These are phyloP conservation scores for Plumapathes pennacea DNA, from an alignment of 92 coral and sea anemone genomes.

Conservation along the genomic window DNA sequence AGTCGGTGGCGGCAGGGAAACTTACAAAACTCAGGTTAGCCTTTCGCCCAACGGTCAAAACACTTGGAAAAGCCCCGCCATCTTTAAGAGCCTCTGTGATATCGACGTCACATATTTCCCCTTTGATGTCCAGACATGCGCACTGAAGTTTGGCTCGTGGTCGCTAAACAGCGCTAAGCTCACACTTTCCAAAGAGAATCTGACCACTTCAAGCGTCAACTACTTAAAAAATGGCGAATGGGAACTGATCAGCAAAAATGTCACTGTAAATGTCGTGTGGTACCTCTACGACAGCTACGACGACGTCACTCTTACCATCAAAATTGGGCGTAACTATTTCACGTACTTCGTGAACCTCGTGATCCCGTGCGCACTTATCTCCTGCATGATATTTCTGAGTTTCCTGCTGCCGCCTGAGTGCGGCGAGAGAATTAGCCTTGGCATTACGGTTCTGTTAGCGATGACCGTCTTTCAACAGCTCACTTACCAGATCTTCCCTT, in stretches of 20 bases:
- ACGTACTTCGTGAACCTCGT: slow-evolving; percentile 61
- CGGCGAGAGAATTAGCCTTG: slow-evolving; percentile 74
- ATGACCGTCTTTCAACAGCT: slow-evolving; percentile 89
- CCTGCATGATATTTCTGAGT: slow-evolving; percentile 76
- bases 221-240: slow-evolving; percentile 76
- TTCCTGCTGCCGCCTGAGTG: slow-evolving; percentile 78
- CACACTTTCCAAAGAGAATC: slow-evolving; percentile 6
- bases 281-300: slow-evolving; percentile 12
- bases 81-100: slow-evolving; percentile 44
- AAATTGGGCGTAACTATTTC: slow-evolving; percentile 47
- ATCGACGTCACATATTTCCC: slow-evolving; percentile 62
- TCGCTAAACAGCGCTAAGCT: slow-evolving; percentile 20
- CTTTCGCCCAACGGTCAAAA: slow-evolving; percentile 17
- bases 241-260: slow-evolving; percentile 18
- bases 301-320: slow-evolving; percentile 55
- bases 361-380: slow-evolving; percentile 70
- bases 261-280: slow-evolving; percentile 10
- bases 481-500: slow-evolving; percentile 73
- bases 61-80: slow-evolving; percentile 52
- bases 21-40: slow-evolving; percentile 42
- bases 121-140: slow-evolving; percentile 53
- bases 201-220: slow-evolving; percentile 17
- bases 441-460: slow-evolving; percentile 74
- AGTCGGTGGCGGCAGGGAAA: slow-evolving; percentile 47
- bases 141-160: slow-evolving; percentile 69